Evolutionary conservation across 2,888 invertebrate species (phyloP).

Genomic region (Sphinx pinastri): DNA sequence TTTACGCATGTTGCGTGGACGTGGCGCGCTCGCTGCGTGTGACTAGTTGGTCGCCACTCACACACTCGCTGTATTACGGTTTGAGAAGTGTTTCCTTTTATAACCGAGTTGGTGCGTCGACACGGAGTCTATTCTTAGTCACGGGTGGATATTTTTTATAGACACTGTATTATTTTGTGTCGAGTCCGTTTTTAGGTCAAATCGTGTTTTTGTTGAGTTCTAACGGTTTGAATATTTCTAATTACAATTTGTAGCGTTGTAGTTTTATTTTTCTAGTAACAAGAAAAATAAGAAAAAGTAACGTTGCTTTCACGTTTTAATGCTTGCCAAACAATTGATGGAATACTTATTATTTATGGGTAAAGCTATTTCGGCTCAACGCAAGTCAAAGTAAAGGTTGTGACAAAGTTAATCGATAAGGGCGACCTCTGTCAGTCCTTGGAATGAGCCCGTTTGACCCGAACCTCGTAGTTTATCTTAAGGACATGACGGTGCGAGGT

Average conservation of each 20-base stretch:
- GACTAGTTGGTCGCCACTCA: conserved; percentile 47
- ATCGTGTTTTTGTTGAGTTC: conserved; percentile 41
- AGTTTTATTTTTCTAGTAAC: background rate
- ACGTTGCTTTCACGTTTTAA: background rate
- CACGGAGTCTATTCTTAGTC: conserved; percentile 46
- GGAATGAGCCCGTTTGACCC: conserved; percentile 13
- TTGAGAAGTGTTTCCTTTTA: conserved; percentile 53
- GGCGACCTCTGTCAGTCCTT: conserved; percentile 12
- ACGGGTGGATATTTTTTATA: conserved; percentile 43
- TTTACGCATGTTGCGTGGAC: conserved; percentile 48
- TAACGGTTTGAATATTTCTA: conserved; percentile 39
- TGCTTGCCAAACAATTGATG: background rate
- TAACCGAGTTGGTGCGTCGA: conserved; percentile 34
- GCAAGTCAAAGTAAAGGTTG: conserved; percentile 13
- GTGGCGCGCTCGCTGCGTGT: conserved; percentile 55
- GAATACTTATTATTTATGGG: background rate
- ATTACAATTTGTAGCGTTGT: conserved; percentile 26
- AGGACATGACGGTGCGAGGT: conserved; percentile 15
- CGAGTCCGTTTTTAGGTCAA: conserved; percentile 50
- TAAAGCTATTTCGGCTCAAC: background rate
- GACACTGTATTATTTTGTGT: conserved; percentile 37
- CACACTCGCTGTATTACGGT: conserved; percentile 39
- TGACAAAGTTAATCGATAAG: conserved; percentile 16
- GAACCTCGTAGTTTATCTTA: conserved; percentile 10
- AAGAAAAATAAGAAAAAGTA: background rate